Evolutionary conservation across 1,140 invertebrate species (phyloP), one percentile per base, ranked within the genome.

Genomic region (Bombus vancouverensis): DNA sequence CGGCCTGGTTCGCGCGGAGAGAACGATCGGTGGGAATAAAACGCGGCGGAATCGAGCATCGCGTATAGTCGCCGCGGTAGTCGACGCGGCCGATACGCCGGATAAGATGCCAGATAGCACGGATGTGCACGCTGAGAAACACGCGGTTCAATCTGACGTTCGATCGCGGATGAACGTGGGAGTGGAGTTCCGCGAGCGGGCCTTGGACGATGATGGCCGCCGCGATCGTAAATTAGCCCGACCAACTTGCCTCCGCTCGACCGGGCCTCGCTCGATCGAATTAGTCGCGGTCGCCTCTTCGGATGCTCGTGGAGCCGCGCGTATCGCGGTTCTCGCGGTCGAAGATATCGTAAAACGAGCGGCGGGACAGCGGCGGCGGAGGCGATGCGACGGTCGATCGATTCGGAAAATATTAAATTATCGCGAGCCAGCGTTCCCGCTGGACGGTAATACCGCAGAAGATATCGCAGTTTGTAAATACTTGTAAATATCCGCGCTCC

Each of bases 91-190:
- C 59, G 59, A 85, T 83, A 73, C 80, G 78, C 34, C 37, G 65
- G 81, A 80, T 81, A 74, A 83, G 73, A 86, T 86, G 22, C 62
- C 28, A 89, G 87, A 87, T 89, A 87, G 37, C 76, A 34, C 8
- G 74, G 81, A 87, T 84, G 73, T 65, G 73, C 85, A 75, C 73
- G 86, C 78, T 87, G 85, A 89, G 88, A 87, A 89, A 84, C 78
- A 77, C 62, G 71, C 66, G 76, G 65, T 62, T 70, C 83, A 75
- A 85, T 87, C 75, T 86, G 66, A 82, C 70, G 62, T 88, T 81
- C 81, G 80, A 83, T 89, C 83, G 80, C 22, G 59, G 25, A 68
- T 10, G 74, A 81, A 81, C 81, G 81, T 87, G 73, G 74, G 81
- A 90, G 73, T 57, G 15, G 74, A 28, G 44, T 39, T 44, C 32